Evolutionary conservation across 2,888 invertebrate genomes (phyloP).

Genomic region (Athalia rosae): DNA sequence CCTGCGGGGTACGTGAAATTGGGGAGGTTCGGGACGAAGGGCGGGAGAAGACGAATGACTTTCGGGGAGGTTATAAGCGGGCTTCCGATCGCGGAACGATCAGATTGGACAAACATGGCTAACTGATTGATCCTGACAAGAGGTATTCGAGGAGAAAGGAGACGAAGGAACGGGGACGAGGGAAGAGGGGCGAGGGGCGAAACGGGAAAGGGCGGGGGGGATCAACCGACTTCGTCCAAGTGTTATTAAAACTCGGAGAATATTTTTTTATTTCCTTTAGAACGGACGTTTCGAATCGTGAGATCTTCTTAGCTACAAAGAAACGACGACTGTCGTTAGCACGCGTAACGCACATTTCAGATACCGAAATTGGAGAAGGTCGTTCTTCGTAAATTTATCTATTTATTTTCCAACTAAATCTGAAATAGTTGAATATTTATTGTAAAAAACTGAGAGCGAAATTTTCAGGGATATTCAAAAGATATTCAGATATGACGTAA

Average conservation of each 20-base stretch:
- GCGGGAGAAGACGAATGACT: no score
- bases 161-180: constrained; percentile 15
- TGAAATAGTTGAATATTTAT: no score
- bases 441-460: no score
- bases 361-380: no score
- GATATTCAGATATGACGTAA: no score
- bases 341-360: no score
- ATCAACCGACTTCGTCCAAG: constrained; percentile 16
- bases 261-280: constrained; percentile 16
- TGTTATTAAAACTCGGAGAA: constrained; percentile 11
- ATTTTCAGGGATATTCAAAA: no score
- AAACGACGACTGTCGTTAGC: neutral
- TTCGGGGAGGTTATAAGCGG: no score
- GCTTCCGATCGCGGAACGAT: neutral
- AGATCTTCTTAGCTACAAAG: constrained; percentile 4
- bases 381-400: no score
- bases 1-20: no score
- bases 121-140: constrained; percentile 6
- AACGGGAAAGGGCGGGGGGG: constrained; percentile 46
- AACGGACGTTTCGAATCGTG: constrained; percentile 21
- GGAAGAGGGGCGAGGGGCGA: constrained; percentile 37
- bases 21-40: no score
- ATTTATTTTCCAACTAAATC: no score
- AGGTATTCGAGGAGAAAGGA: constrained; percentile 24
- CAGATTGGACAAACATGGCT: constrained; percentile 27